Conservation (phyloP, 2,888 invertebrate species). For the Ecdyonurus torrentis region DNA sequence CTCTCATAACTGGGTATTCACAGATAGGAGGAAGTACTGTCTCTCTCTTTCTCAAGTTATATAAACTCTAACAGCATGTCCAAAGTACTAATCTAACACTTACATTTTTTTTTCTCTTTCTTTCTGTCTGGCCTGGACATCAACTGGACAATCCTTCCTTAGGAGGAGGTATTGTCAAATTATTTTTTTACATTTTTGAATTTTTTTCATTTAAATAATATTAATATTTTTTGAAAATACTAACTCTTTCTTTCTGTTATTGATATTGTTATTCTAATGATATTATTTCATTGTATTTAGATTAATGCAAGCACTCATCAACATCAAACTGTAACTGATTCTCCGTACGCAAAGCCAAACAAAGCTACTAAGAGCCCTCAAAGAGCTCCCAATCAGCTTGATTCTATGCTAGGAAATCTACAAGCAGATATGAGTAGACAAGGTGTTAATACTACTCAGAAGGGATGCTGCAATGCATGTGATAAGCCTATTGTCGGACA, state of each 20-base stretch:
- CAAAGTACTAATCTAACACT: neutral
- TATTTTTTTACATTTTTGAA: too few relatives aligned
- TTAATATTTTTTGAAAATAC: too few relatives aligned
- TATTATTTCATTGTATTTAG: conserved; percentile 27
- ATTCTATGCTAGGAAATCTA: conserved; percentile 84
- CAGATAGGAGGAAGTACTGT: neutral
- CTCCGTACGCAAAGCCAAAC: conserved; percentile 49
- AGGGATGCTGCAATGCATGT: conserved; percentile 98
- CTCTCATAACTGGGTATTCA: neutral
- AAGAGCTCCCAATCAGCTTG: conserved; percentile 46
- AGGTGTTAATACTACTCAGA: conserved; percentile 96
- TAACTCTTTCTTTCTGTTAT: neutral
- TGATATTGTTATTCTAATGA: neutral
- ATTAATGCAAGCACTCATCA: conserved; percentile 41
- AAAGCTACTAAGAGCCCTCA: conserved; percentile 35
- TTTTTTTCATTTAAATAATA: too few relatives aligned
- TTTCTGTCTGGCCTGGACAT: neutral
- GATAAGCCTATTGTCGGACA: conserved; percentile 98
- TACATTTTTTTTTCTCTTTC: neutral
- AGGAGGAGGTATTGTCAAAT: neutral
- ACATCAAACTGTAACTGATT: conserved; percentile 46
- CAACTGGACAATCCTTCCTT: neutral
- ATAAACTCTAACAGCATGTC: neutral
- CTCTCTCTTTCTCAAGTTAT: too few relatives aligned
- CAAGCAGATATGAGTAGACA: conserved; percentile 97